Evolutionary conservation across 2,888 invertebrate genomes (phyloP), one percentile per base, ranked within the genome.

Genomic region (Orchesella flavescens): DNA sequence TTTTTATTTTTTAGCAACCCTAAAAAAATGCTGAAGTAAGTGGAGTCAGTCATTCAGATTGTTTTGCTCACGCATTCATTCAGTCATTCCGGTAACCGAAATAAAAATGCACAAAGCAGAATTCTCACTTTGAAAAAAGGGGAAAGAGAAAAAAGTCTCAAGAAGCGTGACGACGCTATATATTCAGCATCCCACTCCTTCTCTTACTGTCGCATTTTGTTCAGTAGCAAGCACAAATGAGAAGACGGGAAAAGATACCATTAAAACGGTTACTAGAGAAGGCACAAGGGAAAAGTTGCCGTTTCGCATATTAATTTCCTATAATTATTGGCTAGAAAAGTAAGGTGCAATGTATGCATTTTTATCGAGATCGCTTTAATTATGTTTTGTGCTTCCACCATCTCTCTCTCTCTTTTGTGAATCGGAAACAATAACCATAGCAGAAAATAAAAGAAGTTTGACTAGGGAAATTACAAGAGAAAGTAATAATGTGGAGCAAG

Each of bases 261-360:
- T 75, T 75, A 81, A 81, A 74, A 75, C 63, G 53, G 19, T 46
- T 61, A 71, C 61, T 44, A 65, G 49, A 79, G 44, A 53, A 65
- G 76, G 59, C 82, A 82, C 82, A 66, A 85, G 75, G 83, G 82
- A 63, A 85, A 86, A 85, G 87, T 88, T 81, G 86, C 86, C 86
- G 88, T 87, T 87, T 86, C 87, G 89, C 89, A 89, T 89, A 89
- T 89, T 89, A 89, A 89, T 89, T 89, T 88, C 88, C 89, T 88
- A 88, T 89, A 89, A 89, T 89, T 88, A 88, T 88, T 88, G 88
- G 85, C 80, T 82, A 78, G 61, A 44, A 79, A 82, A 85, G 86
- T 86, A 88, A 89, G 87, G 88, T 89, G 89, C 89, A 87, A 89
- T 89, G 89, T 87, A 88, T 89, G 89, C 89, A 88, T 89, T 89